A percentile compares a stretch with the other conserved stretches of the same genome.
Evolutionary conservation across 2,888 invertebrate species (phyloP).

Genomic region (Orchestes rusci): DNA sequence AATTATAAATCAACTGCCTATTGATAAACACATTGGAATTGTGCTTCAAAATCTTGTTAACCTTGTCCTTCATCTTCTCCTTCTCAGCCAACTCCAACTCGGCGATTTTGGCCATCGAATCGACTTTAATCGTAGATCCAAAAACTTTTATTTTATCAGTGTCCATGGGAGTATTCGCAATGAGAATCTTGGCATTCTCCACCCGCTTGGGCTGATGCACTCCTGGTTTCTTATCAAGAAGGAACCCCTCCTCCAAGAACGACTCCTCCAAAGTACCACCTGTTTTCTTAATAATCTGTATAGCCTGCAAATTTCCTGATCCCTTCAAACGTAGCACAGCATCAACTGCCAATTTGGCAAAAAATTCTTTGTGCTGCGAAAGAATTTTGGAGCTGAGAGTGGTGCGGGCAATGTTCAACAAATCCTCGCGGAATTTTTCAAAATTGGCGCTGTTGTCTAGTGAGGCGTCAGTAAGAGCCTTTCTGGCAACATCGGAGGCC

Average conservation of each 20-base stretch:
- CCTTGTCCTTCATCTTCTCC: slow-evolving; percentile 99
- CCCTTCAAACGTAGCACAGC: slow-evolving; percentile 93
- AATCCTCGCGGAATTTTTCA: slow-evolving; percentile 74
- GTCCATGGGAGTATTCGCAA: slow-evolving; percentile 99
- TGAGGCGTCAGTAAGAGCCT: slow-evolving; percentile 64
- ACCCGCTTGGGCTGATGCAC: slow-evolving; percentile 94
- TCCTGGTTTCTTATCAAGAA: slow-evolving; percentile 94
- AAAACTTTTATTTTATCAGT: slow-evolving; percentile 99
- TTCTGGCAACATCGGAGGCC: slow-evolving; percentile 76
- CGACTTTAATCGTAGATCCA: slow-evolving; percentile 86
- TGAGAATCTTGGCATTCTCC: slow-evolving; percentile 92
- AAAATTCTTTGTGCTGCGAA: slow-evolving; percentile 94
- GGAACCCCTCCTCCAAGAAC: slow-evolving; percentile 90
- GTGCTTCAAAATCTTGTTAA: slow-evolving; percentile 89
- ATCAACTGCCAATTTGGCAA: slow-evolving; percentile 90
- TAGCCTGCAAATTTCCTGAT: slow-evolving; percentile 84
- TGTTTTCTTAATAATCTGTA: slow-evolving; percentile 95
- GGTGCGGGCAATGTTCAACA: slow-evolving; percentile 94
- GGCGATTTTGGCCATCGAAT: slow-evolving; percentile 91
- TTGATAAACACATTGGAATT: slow-evolving; percentile 98
- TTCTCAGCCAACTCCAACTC: slow-evolving; percentile 97
- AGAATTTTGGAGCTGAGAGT: slow-evolving; percentile 97
- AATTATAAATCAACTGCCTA: slow-evolving; percentile 98
- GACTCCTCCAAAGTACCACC: slow-evolving; percentile 92
- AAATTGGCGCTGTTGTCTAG: slow-evolving; percentile 72